Percentiles rank a stretch among this genome's conserved stretches.
Conservation (phyloP, 2,797 vertebrate species). For the Columba guinea region DNA sequence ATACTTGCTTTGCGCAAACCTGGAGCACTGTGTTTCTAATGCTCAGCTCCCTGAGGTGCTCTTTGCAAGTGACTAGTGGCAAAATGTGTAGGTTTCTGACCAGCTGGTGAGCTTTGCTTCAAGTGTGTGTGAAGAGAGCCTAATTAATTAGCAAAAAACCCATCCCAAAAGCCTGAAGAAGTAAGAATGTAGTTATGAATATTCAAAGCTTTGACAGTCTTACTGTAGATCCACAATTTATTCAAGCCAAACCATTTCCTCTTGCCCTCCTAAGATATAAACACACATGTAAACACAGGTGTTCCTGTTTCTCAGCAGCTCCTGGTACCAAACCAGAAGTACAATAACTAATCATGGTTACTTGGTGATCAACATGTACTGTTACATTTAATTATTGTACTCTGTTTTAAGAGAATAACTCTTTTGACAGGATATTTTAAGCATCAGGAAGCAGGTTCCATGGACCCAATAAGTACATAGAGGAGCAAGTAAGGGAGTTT, state of each 20-base stretch:
- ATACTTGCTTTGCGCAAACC: not conserved
- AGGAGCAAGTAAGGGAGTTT: not conserved
- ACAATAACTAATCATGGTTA: fast-evolving
- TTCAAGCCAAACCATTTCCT: not conserved
- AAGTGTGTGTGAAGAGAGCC: not conserved
- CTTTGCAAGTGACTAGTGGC: not conserved
- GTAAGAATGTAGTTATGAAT: not conserved
- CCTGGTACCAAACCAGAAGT: fast-evolving
- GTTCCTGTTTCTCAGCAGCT: not conserved
- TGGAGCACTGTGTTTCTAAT: not conserved
- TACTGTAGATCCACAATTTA: not conserved
- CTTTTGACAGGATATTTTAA: not conserved
- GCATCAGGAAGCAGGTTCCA: not conserved
- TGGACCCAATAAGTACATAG: not conserved
- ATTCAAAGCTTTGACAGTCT: not conserved
- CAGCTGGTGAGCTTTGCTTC: not conserved
- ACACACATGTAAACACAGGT: not conserved
- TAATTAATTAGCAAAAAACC: not conserved
- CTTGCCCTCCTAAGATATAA: not conserved
- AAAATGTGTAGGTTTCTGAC: not conserved
- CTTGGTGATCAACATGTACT: not conserved
- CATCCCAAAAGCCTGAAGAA: not conserved
- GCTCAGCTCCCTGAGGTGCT: not conserved
- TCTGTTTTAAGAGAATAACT: not conserved
- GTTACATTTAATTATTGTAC: not conserved